Evolutionary conservation across 2,888 invertebrate species (phyloP).

Genomic region (Platycheirus rosarum): DNA sequence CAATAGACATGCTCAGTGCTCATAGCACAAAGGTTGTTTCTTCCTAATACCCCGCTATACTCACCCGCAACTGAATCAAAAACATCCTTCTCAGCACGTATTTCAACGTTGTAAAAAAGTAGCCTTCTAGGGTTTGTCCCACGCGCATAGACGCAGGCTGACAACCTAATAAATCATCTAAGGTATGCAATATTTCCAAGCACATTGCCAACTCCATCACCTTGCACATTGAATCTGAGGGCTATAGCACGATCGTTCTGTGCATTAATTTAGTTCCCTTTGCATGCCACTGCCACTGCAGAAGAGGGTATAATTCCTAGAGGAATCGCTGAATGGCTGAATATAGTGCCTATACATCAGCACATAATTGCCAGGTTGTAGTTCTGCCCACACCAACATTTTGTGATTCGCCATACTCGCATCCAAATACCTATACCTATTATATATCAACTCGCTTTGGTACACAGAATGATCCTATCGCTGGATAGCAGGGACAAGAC

Average conservation of each 20-base stretch:
- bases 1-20: too few relatives aligned
- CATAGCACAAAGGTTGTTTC: too few relatives aligned
- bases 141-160: constrained; percentile 25
- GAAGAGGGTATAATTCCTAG: constrained; percentile 26
- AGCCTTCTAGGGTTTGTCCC: constrained; percentile 35
- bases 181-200: constrained; percentile 45
- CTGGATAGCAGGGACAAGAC: too few relatives aligned
- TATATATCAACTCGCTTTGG: too few relatives aligned
- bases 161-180: constrained; percentile 51
- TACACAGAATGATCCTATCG: too few relatives aligned
- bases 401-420: constrained; percentile 6
- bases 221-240: constrained; percentile 37
- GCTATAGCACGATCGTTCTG: constrained; percentile 20
- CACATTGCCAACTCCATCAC: constrained; percentile 33
- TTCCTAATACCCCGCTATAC: too few relatives aligned
- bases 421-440: constrained; percentile 1
- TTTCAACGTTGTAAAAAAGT: too few relatives aligned
- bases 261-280: constrained; percentile 47
- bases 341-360: constrained; percentile 8
- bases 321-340: constrained; percentile 7
- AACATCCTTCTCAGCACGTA: too few relatives aligned
- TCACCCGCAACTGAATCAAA: too few relatives aligned
- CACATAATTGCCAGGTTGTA: constrained; percentile 34
- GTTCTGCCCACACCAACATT: constrained; percentile 31
- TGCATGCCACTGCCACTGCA: constrained; percentile 28